Evolutionary conservation across 2,888 invertebrate genomes (phyloP).

Genomic region (Acholoe squamosa): DNA sequence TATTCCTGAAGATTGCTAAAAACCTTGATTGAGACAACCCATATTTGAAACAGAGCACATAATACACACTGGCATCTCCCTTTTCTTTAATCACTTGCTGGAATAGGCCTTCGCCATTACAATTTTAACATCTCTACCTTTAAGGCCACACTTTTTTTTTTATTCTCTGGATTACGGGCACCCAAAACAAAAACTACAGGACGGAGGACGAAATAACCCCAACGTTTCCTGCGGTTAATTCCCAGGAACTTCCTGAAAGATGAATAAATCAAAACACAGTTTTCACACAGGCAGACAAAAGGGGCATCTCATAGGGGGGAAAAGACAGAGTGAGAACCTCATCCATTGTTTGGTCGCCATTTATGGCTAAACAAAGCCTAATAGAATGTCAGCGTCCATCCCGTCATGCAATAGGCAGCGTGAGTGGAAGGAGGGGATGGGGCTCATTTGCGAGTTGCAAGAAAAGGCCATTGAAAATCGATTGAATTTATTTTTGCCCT

Average conservation of each 20-base stretch:
- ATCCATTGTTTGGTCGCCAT: not conserved
- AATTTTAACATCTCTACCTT: no score
- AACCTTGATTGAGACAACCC: no score
- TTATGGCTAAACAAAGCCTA: conserved; percentile 5
- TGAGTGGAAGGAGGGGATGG: not conserved
- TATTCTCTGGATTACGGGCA: no score
- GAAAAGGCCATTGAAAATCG: not conserved
- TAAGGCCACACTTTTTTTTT: no score
- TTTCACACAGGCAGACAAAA: not conserved
- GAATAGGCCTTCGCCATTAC: no score
- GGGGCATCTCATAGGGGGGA: not conserved
- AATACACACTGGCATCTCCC: no score
- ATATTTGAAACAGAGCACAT: no score
- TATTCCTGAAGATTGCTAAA: not conserved
- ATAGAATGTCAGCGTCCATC: conserved; percentile 19
- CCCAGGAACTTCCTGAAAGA: conserved; percentile 8
- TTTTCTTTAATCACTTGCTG: no score
- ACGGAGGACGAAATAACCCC: not conserved
- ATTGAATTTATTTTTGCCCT: not conserved
- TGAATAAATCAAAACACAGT: not conserved
- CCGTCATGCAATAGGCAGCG: not conserved
- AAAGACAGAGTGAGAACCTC: not conserved
- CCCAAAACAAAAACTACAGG: no score
- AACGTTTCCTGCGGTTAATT: not conserved
- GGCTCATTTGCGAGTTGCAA: not conserved